Evolutionary conservation across 2,797 vertebrate genomes (phyloP).

Genomic region (Myripristis jacobus): DNA sequence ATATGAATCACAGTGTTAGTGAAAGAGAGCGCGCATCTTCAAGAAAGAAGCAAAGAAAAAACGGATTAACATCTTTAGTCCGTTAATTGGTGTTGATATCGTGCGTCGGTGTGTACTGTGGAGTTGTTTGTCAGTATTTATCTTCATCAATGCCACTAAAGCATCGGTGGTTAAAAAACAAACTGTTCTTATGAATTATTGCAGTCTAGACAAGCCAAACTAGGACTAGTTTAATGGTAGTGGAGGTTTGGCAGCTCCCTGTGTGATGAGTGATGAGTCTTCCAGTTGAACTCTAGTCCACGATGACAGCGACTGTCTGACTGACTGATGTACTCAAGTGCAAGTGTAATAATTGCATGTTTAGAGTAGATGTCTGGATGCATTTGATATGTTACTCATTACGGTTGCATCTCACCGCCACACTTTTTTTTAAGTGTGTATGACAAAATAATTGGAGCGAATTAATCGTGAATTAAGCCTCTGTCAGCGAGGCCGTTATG

Average conservation of each 20-base stretch:
- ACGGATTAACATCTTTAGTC: too few species aligned
- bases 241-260: conserved; percentile 11
- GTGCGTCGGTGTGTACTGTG: neutral
- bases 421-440: conserved; percentile 20
- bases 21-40: too few species aligned
- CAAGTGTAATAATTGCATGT: conserved; percentile 34
- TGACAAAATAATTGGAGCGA: conserved; percentile 55
- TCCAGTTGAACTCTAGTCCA: neutral
- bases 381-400: conserved; percentile 21
- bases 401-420: neutral
- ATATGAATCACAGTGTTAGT: too few species aligned
- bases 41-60: too few species aligned
- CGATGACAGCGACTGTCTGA: conserved; percentile 38
- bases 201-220: neutral
- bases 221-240: too few species aligned
- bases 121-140: neutral
- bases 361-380: conserved; percentile 42
- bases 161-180: neutral
- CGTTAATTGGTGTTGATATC: neutral
- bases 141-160: neutral
- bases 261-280: conserved; percentile 32
- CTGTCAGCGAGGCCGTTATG: conserved; percentile 45
- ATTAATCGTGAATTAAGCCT: conserved; percentile 35
- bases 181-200: neutral
- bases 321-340: conserved; percentile 35